Evolutionary conservation across 2,113 vertebrate species (phyloP).

Genomic region (Caranx melampygus): DNA sequence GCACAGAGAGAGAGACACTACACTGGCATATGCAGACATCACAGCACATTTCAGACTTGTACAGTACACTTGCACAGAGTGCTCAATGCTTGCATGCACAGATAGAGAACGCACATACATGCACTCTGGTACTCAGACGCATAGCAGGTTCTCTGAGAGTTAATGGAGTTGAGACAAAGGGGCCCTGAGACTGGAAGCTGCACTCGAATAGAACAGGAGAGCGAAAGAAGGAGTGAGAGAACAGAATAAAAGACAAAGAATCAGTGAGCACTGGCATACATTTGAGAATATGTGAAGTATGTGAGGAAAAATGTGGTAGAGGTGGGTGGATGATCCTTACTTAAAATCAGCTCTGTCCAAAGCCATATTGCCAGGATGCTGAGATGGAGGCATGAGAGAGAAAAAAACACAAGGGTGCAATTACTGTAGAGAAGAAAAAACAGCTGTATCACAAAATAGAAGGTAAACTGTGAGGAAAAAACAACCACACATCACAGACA

Average conservation of each 20-base stretch:
- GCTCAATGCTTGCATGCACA: conserved; percentile 29
- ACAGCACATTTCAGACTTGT: conserved; percentile 37
- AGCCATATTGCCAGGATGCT: not conserved
- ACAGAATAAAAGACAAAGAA: conserved; percentile 12
- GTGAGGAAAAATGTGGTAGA: conserved; percentile 2
- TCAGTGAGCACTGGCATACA: conserved; percentile 11
- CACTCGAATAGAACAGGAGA: conserved; percentile 5
- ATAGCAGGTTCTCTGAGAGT: conserved; percentile 60
- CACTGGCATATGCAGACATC: conserved; percentile 42
- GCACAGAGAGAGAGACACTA: conserved; percentile 30
- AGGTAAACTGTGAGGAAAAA: conserved; percentile 30
- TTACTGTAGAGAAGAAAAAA: conserved; percentile 8
- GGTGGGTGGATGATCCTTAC: conserved; percentile 2
- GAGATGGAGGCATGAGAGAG: not conserved
- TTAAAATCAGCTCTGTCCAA: conserved; percentile 23
- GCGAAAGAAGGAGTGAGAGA: conserved; percentile 12
- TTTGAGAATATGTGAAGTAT: conserved; percentile 26
- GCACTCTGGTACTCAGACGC: conserved; percentile 40
- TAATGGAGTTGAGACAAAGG: conserved; percentile 66
- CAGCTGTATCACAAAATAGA: conserved; percentile 30
- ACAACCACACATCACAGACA: not conserved
- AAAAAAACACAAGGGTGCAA: not conserved
- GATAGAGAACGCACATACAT: conserved; percentile 20
- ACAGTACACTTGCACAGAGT: conserved; percentile 40
- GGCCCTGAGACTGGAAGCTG: conserved; percentile 51